Conservation (phyloP, 53 echinoderm and acorn worm species). For the Paelopatides confundens region DNA sequence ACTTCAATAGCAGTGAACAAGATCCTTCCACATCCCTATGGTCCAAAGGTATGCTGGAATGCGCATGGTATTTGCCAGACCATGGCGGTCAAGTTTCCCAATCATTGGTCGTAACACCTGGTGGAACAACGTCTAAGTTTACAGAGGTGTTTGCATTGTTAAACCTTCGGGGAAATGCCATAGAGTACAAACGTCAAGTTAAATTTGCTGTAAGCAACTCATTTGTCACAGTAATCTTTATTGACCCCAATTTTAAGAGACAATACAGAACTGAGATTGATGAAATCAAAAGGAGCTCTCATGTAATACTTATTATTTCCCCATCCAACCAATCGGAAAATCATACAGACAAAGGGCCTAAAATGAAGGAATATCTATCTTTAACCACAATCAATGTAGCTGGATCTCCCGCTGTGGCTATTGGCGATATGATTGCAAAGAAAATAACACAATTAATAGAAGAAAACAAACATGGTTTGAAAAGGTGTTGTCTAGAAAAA, state of each 20-base stretch:
- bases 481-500: not conserved
- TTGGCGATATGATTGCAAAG: not conserved
- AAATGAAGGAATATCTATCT: not conserved
- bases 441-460: not conserved
- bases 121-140: not conserved
- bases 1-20: not conserved
- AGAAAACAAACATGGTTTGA: not conserved
- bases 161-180: not conserved
- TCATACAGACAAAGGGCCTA: not conserved
- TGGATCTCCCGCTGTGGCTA: not conserved
- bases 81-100: not conserved
- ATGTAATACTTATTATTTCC: not conserved
- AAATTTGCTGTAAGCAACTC: not conserved
- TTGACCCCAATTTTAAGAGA: not conserved
- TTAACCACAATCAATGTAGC: not conserved
- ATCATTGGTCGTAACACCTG: not conserved
- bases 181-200: not conserved
- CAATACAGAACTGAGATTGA: not conserved
- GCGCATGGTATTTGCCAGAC: not conserved
- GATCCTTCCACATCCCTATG: not conserved
- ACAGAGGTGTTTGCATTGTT: not conserved
- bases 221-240: slow-evolving; percentile 2
- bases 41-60: not conserved
- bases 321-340: not conserved
- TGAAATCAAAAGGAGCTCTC: not conserved